A percentile compares a stretch with the other conserved stretches of the same genome.
Evolutionary conservation across 1,140 invertebrate species (phyloP).

Genomic region (Oryctes rhinoceros): DNA sequence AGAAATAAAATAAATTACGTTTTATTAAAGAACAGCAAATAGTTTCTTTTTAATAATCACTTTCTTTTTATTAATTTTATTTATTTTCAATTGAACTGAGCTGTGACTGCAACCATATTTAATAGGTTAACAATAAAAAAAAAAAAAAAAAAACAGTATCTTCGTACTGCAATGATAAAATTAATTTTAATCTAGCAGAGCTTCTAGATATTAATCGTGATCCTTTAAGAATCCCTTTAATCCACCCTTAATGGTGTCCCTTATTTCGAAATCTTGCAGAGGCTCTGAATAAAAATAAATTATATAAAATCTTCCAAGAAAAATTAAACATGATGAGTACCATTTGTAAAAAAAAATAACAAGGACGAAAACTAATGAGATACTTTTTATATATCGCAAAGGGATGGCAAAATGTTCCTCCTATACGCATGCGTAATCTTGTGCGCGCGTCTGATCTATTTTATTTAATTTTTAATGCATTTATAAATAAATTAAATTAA

Average conservation of each 20-base stretch:
- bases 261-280: not conserved
- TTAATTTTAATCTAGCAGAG: not conserved
- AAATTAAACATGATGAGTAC: not conserved
- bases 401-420: constrained; percentile 13
- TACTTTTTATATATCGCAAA: not conserved
- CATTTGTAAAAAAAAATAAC: not conserved
- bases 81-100: constrained; percentile 49
- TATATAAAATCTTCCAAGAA: not conserved
- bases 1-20: too few relatives aligned
- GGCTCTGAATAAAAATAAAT: not conserved
- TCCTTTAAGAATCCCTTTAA: not conserved
- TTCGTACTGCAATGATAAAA: not conserved
- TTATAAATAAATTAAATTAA: too few relatives aligned
- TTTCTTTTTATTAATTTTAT: constrained; percentile 54
- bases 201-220: not conserved
- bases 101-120: constrained; percentile 51
- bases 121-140: not conserved
- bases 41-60: constrained; percentile 45
- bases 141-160: not conserved
- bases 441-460: too few relatives aligned
- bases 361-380: not conserved
- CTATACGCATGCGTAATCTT: too few relatives aligned
- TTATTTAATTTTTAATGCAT: too few relatives aligned
- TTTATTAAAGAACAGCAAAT: not conserved
- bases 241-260: not conserved